These are phyloP conservation scores for Charadrius vociferus DNA, from an alignment of 2,113 vertebrate species.

Conservation along the genomic window DNA sequence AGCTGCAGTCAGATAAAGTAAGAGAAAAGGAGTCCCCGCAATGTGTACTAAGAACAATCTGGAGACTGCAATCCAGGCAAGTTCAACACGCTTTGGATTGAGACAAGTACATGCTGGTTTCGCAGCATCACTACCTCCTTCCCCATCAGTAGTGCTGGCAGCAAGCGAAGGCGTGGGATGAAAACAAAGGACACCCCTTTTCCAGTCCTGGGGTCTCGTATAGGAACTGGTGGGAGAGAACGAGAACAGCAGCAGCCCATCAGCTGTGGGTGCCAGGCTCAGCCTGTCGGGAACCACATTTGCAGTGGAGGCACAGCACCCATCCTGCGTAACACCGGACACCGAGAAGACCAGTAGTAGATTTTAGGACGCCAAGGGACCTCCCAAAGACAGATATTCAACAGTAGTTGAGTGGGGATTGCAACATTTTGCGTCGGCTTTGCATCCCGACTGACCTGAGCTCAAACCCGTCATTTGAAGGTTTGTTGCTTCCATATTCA, in stretches of 20 bases:
- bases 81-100: background rate
- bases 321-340: background rate
- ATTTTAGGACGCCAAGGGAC: background rate
- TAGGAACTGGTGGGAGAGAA: background rate
- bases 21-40: background rate
- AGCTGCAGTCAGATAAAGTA: background rate
- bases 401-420: fast-evolving
- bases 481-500: background rate
- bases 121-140: background rate
- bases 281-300: background rate
- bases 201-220: background rate
- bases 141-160: background rate
- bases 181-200: background rate
- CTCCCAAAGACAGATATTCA: background rate
- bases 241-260: background rate
- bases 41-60: background rate
- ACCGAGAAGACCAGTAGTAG: background rate
- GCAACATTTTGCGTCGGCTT: background rate
- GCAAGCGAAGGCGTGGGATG: background rate
- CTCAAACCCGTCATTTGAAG: background rate
- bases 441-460: background rate
- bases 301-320: background rate
- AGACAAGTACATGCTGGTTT: background rate
- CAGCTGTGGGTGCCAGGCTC: background rate
- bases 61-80: background rate